Percentiles rank a stretch among this genome's conserved stretches.
These are phyloP conservation scores for Sinotaia quadrata DNA, from an alignment of 2,888 invertebrate genomes.

Conservation along the genomic window DNA sequence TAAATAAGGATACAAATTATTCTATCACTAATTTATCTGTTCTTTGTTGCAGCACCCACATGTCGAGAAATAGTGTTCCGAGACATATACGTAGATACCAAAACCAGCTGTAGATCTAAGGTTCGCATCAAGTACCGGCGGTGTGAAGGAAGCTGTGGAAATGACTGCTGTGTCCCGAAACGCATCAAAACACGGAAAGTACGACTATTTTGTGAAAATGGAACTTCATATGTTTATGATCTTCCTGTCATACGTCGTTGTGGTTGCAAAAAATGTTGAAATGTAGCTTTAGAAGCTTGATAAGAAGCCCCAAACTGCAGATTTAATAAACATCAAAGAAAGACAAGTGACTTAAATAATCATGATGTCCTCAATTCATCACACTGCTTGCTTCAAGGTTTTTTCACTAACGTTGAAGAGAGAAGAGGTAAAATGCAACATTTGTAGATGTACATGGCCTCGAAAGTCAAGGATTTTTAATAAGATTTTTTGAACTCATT, in stretches of 20 bases:
- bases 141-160: conserved; percentile 83
- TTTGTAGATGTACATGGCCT: too few relatives aligned
- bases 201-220: conserved; percentile 90
- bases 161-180: conserved; percentile 87
- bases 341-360: too few relatives aligned
- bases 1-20: too few relatives aligned
- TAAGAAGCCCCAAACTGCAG: too few relatives aligned
- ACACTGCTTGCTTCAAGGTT: too few relatives aligned
- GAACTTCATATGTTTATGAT: conserved; percentile 94
- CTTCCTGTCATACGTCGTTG: conserved; percentile 97
- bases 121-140: conserved; percentile 92
- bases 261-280: conserved; percentile 80
- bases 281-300: too few relatives aligned
- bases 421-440: too few relatives aligned
- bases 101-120: conserved; percentile 91
- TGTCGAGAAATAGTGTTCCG: conserved; percentile 92
- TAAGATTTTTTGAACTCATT: too few relatives aligned
- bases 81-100: conserved; percentile 85
- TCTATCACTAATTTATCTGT: conserved; percentile 5
- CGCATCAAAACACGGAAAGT: conserved; percentile 95
- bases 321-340: too few relatives aligned
- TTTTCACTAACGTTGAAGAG: too few relatives aligned
- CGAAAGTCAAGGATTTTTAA: too few relatives aligned
- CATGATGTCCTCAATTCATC: too few relatives aligned
- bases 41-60: conserved; percentile 78